Evolutionary conservation across 2,888 invertebrate genomes (phyloP).

Genomic region (Ectemnius cavifrons): DNA sequence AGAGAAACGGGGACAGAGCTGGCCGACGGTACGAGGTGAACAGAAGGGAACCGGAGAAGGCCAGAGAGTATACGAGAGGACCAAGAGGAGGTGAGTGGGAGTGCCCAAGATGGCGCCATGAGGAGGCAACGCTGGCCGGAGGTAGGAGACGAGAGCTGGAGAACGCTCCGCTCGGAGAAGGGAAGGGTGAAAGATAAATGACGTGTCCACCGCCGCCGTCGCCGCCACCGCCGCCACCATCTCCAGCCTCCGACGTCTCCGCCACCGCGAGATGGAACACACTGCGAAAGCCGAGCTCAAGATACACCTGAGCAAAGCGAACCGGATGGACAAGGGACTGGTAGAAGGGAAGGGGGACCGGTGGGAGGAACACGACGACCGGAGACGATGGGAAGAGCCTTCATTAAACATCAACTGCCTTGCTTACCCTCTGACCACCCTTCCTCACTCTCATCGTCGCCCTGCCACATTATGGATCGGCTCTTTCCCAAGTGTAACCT

Average conservation of each 20-base stretch:
- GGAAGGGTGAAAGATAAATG: conserved; percentile 76
- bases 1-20: conserved; percentile 29
- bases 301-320: conserved; percentile 27
- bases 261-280: background rate
- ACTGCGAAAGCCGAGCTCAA: conserved; percentile 61
- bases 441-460: conserved; percentile 31
- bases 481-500: background rate
- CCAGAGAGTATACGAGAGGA: conserved; percentile 46
- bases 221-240: conserved; percentile 30
- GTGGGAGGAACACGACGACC: conserved; percentile 45
- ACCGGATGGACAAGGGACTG: conserved; percentile 36
- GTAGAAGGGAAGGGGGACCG: conserved; percentile 23
- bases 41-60: conserved; percentile 39
- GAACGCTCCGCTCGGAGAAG: conserved; percentile 51
- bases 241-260: conserved; percentile 22
- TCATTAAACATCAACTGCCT: conserved; percentile 73
- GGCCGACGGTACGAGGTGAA: conserved; percentile 44
- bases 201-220: conserved; percentile 73
- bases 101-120: conserved; percentile 77
- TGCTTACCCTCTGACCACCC: conserved; percentile 57
- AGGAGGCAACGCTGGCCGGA: conserved; percentile 62
- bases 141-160: conserved; percentile 61
- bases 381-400: conserved; percentile 48
- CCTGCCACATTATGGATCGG: conserved; percentile 39
- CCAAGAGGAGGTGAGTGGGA: conserved; percentile 65